phyloP scores from a whole-genome alignment of 2,113 vertebrate genomes.

The Morone saxatilis region DNA sequence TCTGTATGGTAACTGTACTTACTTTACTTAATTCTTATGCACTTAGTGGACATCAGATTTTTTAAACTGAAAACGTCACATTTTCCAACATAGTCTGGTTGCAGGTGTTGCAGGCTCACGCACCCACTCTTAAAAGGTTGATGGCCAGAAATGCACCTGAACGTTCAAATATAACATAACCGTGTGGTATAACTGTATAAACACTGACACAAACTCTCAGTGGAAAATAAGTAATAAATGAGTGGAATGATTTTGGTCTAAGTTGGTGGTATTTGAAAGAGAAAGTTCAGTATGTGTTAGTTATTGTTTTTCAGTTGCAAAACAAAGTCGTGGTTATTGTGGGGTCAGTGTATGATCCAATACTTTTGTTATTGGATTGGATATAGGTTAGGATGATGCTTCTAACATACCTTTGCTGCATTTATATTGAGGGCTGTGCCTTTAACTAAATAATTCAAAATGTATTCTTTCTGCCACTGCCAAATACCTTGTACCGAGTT shows the following conservation, averaged over 20 bases:
- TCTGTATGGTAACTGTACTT: background rate
- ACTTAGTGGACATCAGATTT: background rate
- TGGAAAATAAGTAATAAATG: background rate
- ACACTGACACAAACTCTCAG: background rate
- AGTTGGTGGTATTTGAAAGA: background rate
- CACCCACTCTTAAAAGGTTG: background rate
- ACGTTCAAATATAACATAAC: background rate
- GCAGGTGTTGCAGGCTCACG: background rate
- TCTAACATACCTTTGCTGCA: constrained; percentile 18
- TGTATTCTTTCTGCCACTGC: constrained; percentile 31
- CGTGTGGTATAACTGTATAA: background rate
- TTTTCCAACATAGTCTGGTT: background rate
- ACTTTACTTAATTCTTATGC: background rate
- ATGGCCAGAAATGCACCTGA: background rate
- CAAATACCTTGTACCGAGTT: constrained; percentile 57
- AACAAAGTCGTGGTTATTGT: background rate
- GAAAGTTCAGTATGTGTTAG: background rate
- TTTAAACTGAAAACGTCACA: background rate
- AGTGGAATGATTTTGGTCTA: background rate
- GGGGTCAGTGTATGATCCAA: background rate
- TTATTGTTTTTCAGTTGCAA: background rate
- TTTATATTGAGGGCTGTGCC: constrained; percentile 30
- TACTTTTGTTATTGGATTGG: background rate
- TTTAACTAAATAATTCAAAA: constrained; percentile 55
- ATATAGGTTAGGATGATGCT: background rate